phyloP scores from a whole-genome alignment of 2,113 vertebrate genomes.

The Vicugna pacos region DNA sequence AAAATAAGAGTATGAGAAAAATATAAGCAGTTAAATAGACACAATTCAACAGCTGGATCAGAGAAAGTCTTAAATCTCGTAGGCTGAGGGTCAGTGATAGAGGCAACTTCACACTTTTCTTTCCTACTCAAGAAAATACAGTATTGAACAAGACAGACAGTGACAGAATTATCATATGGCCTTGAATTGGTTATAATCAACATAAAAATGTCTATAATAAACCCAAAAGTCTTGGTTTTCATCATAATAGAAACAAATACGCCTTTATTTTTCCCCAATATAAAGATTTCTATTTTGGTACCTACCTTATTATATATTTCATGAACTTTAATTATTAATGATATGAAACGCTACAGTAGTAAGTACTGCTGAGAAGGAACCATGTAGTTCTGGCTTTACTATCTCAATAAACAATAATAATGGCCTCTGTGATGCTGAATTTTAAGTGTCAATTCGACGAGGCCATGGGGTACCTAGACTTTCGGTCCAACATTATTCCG shows the following conservation, averaged over 20 bases:
- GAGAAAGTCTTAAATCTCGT: neutral
- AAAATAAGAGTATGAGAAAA: neutral
- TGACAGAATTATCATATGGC: neutral
- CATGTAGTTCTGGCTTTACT: neutral
- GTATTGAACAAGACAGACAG: neutral
- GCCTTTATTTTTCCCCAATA: neutral
- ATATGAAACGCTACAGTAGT: neutral
- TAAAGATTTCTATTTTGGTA: constrained; percentile 33
- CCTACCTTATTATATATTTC: neutral
- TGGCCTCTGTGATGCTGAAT: neutral
- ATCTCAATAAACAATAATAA: neutral
- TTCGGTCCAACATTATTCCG: neutral
- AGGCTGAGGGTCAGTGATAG: neutral
- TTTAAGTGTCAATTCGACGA: neutral
- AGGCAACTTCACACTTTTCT: neutral
- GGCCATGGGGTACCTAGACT: neutral
- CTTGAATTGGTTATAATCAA: neutral
- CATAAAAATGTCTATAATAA: neutral
- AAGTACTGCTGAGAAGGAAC: neutral
- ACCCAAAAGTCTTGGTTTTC: neutral
- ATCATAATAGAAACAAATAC: neutral
- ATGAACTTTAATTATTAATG: constrained; percentile 16
- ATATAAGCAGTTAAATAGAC: neutral
- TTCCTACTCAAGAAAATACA: neutral
- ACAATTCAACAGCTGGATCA: neutral